Evolutionary conservation across 2,113 vertebrate genomes (phyloP).

Genomic region (Arenaria interpres): DNA sequence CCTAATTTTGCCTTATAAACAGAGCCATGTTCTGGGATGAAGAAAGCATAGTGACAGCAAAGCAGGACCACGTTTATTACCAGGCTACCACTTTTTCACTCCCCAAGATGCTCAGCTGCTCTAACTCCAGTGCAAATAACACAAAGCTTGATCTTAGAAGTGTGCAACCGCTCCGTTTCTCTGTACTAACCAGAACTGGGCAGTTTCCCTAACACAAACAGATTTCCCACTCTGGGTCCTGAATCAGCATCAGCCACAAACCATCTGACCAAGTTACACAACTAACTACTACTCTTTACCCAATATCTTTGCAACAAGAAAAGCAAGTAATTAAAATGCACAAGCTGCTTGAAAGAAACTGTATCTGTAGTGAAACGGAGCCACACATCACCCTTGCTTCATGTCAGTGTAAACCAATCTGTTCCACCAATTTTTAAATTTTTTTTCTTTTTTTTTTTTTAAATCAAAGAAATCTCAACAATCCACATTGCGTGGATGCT

Average conservation of each 20-base stretch:
- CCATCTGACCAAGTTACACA: neutral
- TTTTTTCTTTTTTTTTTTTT: neutral
- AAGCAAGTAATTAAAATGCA: neutral
- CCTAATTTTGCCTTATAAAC: neutral
- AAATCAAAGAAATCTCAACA: neutral
- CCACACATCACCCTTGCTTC: neutral
- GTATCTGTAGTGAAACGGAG: neutral
- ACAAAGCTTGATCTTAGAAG: neutral
- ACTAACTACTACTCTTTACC: neutral
- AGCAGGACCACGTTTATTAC: neutral
- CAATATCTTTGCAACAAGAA: neutral
- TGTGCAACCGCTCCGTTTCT: rapidly evolving
- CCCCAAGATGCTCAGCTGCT: too few species aligned
- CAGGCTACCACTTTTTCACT: neutral
- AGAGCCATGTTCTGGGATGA: rapidly evolving
- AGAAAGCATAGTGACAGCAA: neutral
- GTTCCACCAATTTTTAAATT: neutral
- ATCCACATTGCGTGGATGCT: neutral
- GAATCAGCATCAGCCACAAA: neutral
- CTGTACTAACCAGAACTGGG: neutral
- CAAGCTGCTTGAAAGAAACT: neutral
- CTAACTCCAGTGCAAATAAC: neutral
- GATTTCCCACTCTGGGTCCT: neutral
- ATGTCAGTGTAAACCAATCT: rapidly evolving
- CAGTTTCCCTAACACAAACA: neutral